Base-by-base conservation (phyloP, 2,113 vertebrate species). In the Leucoraja erinaceus region DNA sequence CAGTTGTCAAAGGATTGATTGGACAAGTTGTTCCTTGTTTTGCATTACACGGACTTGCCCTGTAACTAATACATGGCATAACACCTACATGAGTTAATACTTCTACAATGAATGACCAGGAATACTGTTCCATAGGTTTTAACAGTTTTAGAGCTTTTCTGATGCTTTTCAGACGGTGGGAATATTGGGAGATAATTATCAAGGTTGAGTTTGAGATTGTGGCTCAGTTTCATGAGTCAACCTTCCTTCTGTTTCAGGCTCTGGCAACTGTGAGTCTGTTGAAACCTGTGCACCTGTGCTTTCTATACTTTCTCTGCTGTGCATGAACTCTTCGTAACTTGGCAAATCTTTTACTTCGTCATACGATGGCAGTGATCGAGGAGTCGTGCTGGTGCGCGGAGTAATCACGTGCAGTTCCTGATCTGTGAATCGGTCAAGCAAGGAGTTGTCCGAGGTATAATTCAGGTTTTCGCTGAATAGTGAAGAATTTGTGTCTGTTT, bases 301-400 rank as follows among this genome's bases (percentile, higher is more conserved):
- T 72, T 91, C 66, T 91, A 91, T 72, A 72, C 38, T 91, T 33
- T 91, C 68, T 72, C 90, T 91, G 68, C 90, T 91, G 38, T 96
- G 96, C 97, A 98, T 97, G 95, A 96, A 98, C 78, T 99, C 98
- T 94, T 99, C 98, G 59, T 99, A 99, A 83, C 97, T 98, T 92
- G 98, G 98, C 93, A 99, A 94, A 74, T 98, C 96, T 93, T 98
- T 99, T 93, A 99, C 98, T 95, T 99, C 97, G 77, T 99, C 98
- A 95, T 99, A 99, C 93, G 97, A 96, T 22, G 98, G 98, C 94
- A 98, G 97, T 94, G 96, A 96, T 88, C 96, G 95, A 0, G 97
- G 97, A 0, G 97, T 95, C 11, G 95, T 95, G 66, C 95, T 94
- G 90, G 93, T 95, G 3, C 72, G 66, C 25, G 90, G 90, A 72